Percentiles rank a stretch among this genome's conserved stretches.
These are phyloP conservation scores for Synaphobranchus kaupii DNA, from an alignment of 2,797 vertebrate genomes.

Conservation along the genomic window DNA sequence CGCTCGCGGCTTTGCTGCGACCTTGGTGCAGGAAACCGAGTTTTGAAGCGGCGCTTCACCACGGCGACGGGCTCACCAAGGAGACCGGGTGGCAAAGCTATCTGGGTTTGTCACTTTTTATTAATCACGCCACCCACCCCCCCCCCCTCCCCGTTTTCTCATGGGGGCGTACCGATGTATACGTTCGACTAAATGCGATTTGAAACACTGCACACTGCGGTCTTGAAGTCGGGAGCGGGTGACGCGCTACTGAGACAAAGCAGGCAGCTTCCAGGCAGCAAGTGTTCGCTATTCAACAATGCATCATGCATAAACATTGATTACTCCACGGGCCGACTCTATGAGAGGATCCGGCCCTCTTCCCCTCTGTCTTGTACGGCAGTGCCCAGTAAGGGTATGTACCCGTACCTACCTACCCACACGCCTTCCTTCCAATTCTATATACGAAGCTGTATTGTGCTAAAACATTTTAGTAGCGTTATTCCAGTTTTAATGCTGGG, in stretches of 20 bases:
- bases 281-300: conserved; percentile 77
- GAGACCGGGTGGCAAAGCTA: conserved; percentile 68
- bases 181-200: conserved; percentile 80
- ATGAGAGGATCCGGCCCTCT: not conserved
- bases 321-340: conserved; percentile 70
- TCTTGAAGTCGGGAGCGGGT: conserved; percentile 70
- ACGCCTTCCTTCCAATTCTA: not conserved
- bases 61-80: conserved; percentile 58
- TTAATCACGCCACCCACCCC: conserved; percentile 77
- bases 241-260: conserved; percentile 71
- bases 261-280: conserved; percentile 77
- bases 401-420: not conserved
- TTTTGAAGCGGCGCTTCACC: conserved; percentile 69
- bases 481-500: not conserved
- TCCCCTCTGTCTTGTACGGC: not conserved
- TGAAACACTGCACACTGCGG: conserved; percentile 68
- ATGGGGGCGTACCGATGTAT: conserved; percentile 72
- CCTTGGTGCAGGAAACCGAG: conserved; percentile 74
- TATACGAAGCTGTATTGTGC: not conserved
- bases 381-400: not conserved
- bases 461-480: not conserved
- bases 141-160: conserved; percentile 70
- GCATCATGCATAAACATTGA: conserved; percentile 82
- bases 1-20: conserved; percentile 64
- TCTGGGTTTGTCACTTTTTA: conserved; percentile 78